These are phyloP conservation scores for Drosophila quadrilineata DNA, from an alignment of 1,140 invertebrate genomes.

Conservation along the genomic window DNA sequence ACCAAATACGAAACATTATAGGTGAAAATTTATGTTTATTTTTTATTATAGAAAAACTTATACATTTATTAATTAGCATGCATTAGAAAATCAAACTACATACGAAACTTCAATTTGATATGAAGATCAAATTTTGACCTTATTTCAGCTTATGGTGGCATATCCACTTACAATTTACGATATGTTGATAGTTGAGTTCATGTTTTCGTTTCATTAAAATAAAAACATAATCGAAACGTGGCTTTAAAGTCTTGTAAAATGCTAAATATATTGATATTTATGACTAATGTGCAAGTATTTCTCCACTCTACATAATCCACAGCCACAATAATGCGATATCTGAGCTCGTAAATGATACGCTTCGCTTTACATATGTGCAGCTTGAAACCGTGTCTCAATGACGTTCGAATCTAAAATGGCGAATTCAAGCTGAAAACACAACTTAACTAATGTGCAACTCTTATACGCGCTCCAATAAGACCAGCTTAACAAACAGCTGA, in stretches of 20 bases:
- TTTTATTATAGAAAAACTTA: too few species aligned
- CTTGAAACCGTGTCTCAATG: conserved; percentile 30
- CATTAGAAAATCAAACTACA: too few species aligned
- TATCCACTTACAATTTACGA: conserved; percentile 24
- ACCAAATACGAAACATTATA: too few species aligned
- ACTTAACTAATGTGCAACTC: conserved; percentile 24
- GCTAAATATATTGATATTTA: conserved; percentile 13
- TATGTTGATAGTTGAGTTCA: conserved; percentile 12
- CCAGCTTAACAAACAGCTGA: conserved; percentile 51
- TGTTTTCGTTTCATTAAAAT: conserved; percentile 7
- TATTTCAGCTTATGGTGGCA: background rate
- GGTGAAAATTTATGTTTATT: too few species aligned
- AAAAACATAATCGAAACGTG: background rate
- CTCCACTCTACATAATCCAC: conserved; percentile 18
- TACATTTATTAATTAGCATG: too few species aligned
- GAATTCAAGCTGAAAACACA: conserved; percentile 43
- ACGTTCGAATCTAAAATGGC: conserved; percentile 63
- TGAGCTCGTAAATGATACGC: conserved; percentile 10
- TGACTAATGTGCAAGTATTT: conserved; percentile 11
- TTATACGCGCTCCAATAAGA: conserved; percentile 59
- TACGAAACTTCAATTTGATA: too few species aligned
- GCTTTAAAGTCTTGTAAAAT: conserved; percentile 8
- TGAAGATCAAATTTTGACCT: background rate
- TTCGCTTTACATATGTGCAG: background rate
- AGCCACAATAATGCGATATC: too few species aligned